Evolutionary conservation across 1,140 invertebrate species (phyloP).

Genomic region (Drosophila ananassae): DNA sequence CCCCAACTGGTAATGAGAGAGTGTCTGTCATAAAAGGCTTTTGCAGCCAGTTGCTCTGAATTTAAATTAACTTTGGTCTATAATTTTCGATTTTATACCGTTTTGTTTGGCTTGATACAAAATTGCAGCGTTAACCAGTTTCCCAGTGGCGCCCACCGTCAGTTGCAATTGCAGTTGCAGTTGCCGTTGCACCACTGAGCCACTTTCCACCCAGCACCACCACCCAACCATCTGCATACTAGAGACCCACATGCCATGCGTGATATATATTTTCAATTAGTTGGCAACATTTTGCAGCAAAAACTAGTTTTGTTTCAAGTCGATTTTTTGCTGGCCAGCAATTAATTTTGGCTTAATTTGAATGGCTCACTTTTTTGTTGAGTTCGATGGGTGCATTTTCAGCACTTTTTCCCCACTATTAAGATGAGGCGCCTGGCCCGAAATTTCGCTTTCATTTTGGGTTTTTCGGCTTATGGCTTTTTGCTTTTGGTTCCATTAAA

Average conservation of each 20-base stretch:
- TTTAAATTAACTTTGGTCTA: constrained; percentile 45
- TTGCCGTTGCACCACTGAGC: constrained; percentile 41
- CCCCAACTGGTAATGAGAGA: background rate
- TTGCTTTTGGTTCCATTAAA: constrained; percentile 54
- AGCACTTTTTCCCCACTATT: constrained; percentile 16
- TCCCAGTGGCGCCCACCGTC: constrained; percentile 47
- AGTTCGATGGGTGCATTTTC: constrained; percentile 6
- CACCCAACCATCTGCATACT: constrained; percentile 49
- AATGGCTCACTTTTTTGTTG: constrained; percentile 49
- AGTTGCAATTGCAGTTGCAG: constrained; percentile 27
- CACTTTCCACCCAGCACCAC: constrained; percentile 31
- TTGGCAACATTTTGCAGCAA: constrained; percentile 47
- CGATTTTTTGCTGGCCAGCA: constrained; percentile 46
- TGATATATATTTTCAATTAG: constrained; percentile 78
- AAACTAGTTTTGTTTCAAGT: constrained; percentile 53
- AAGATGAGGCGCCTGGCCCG: constrained; percentile 20
- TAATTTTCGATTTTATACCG: constrained; percentile 51
- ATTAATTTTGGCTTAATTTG: constrained; percentile 76
- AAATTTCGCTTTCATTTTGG: constrained; percentile 16
- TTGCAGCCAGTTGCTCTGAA: constrained; percentile 37
- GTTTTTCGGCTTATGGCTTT: constrained; percentile 25
- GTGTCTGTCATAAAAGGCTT: constrained; percentile 25
- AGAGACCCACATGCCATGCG: constrained; percentile 53
- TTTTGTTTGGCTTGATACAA: constrained; percentile 41
- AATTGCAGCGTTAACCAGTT: constrained; percentile 64